Evolutionary conservation across 2,888 invertebrate genomes (phyloP).

Genomic region (Saturnia pavonia): DNA sequence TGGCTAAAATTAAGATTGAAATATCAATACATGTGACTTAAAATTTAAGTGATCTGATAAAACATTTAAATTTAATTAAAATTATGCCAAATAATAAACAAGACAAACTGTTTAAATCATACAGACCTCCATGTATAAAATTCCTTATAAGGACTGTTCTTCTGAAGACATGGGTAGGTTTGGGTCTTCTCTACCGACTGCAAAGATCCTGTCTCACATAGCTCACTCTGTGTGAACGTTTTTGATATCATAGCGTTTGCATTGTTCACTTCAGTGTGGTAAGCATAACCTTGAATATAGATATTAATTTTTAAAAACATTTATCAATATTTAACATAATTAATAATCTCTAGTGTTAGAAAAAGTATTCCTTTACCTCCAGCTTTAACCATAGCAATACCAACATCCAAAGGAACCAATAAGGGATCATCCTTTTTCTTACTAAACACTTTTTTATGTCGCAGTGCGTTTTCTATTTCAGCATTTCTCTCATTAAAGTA

Average conservation of each 20-base stretch:
- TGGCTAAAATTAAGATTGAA: too few species aligned
- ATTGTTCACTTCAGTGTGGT: conserved; percentile 69
- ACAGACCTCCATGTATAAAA: conserved; percentile 67
- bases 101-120: too few species aligned
- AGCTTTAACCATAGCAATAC: conserved; percentile 59
- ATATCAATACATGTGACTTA: too few species aligned
- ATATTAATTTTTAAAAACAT: background rate
- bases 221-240: conserved; percentile 64
- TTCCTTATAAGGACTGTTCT: conserved; percentile 64
- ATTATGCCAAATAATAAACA: too few species aligned
- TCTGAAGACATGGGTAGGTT: conserved; percentile 50
- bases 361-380: conserved; percentile 50
- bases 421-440: conserved; percentile 49
- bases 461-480: conserved; percentile 57
- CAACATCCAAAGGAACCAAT: conserved; percentile 45
- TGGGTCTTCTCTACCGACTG: conserved; percentile 51
- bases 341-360: conserved; percentile 6
- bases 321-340: background rate
- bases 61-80: too few species aligned
- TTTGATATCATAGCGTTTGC: conserved; percentile 64
- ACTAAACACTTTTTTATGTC: conserved; percentile 54
- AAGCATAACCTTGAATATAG: conserved; percentile 65
- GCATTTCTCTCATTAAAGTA: conserved; percentile 61
- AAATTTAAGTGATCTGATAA: too few species aligned
- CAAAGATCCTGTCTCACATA: conserved; percentile 72